A percentile compares a stretch with the other conserved stretches of the same genome.
These are phyloP conservation scores for Rhea pennata DNA, from an alignment of 2,113 vertebrate species.

Conservation along the genomic window DNA sequence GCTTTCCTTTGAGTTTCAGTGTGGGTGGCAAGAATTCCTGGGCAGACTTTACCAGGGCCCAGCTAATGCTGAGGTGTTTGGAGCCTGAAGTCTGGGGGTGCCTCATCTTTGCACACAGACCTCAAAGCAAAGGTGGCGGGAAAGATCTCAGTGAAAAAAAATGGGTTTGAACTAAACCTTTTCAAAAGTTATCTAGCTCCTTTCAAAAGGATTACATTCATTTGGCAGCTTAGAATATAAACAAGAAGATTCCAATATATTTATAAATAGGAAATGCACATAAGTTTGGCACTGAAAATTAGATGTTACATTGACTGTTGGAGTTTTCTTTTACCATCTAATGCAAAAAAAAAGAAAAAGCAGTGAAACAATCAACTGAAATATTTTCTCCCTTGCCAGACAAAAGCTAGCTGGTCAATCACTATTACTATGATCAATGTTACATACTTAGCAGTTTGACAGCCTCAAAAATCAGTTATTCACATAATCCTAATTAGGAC, in stretches of 20 bases:
- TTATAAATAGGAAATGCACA: neutral
- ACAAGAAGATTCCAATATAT: neutral
- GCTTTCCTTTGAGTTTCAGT: slow-evolving; percentile 17
- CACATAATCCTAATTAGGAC: neutral
- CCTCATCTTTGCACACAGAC: neutral
- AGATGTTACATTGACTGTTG: neutral
- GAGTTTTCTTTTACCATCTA: neutral
- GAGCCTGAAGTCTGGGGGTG: neutral
- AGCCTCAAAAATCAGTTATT: neutral
- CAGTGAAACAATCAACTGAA: neutral
- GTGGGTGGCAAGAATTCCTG: neutral
- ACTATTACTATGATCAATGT: neutral
- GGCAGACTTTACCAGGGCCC: neutral
- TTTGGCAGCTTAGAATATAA: neutral
- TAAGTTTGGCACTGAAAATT: neutral
- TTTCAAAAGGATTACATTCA: neutral
- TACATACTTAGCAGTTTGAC: neutral
- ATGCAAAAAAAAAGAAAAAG: neutral
- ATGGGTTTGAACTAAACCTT: neutral
- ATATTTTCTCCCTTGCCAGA: neutral
- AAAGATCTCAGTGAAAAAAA: neutral
- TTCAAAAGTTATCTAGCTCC: neutral
- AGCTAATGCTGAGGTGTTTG: neutral
- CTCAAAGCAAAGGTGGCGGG: neutral
- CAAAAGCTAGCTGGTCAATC: neutral